Base-by-base conservation (phyloP, 2,113 vertebrate species). In the Salminus brasiliensis region DNA sequence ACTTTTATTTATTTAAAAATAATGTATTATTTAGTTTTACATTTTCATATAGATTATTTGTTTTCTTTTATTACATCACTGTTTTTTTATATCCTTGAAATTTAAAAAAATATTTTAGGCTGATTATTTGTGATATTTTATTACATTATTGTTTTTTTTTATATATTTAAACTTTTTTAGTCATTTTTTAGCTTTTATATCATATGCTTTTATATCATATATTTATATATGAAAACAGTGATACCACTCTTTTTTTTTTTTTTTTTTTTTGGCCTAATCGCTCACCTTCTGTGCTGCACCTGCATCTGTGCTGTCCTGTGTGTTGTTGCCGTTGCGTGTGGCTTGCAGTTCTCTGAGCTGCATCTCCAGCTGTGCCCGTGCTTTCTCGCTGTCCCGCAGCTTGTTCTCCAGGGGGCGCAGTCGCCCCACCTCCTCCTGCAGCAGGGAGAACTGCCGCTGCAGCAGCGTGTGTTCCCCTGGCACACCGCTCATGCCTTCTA, bases 401-500 rank as follows among this genome's bases (percentile, higher is more conserved):
- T 90, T 82, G 25, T 81, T 72, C 60, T 95, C 94, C 73, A 92
- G 74, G 1, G 74, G 89, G 36, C 91, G 86, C 73, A 94, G 92
- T 25, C 95, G 90, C 0, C 85, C 85, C 76, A 98, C 88, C 87
- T 98, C 96, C 66, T 95, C 95, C 85, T 98, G 95, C n/a, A 97
- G 84, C 18, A 96, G 89, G 0, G 89, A 80, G 29, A 96, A 93
- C 10, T 97, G 95, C 12, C 93, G 87, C 76, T 92, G 94, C 67
- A 97, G 91, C 36, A 96, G 79, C 0, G 89, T 88, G 49, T 91
- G 86, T 66, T 95, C 92, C 85, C 77, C 11, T 0, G 29, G 87
- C 53, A 0, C 86, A 0, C 66, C 76, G 4, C 76, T 57, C 57
- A 52, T 81, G 5, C 80, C 47, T 72, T 94, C 93, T 23, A 85